Evolutionary conservation across 2,888 invertebrate species (phyloP).

Genomic region (Anoplius nigerrimus): DNA sequence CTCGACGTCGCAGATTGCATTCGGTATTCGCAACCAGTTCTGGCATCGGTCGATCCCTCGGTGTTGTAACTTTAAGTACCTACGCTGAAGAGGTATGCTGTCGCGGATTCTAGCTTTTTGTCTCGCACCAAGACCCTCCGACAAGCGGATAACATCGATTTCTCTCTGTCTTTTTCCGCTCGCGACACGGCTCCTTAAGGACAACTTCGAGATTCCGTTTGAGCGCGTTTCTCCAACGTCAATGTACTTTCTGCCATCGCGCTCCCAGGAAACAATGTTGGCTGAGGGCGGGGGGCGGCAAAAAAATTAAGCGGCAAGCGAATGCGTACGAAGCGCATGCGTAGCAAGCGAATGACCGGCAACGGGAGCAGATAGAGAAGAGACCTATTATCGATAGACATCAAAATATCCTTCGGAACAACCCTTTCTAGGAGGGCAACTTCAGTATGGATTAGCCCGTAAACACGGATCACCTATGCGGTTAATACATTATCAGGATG

Average conservation of each 20-base stretch:
- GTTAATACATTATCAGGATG: slow-evolving; percentile 44
- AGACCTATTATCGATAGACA: too few relatives aligned
- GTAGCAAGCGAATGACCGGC: too few relatives aligned
- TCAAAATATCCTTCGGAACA: too few relatives aligned
- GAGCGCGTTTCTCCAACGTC: slow-evolving; percentile 30
- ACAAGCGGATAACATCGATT: slow-evolving; percentile 56
- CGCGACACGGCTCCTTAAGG: slow-evolving; percentile 42
- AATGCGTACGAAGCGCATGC: too few relatives aligned
- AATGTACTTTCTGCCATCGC: not conserved
- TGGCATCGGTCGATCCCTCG: slow-evolving; percentile 23
- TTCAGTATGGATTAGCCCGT: too few relatives aligned
- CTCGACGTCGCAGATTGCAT: not conserved
- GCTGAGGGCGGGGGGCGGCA: not conserved
- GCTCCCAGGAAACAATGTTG: slow-evolving; percentile 10
- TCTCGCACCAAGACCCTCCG: slow-evolving; percentile 20
- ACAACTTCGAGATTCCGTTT: slow-evolving; percentile 53
- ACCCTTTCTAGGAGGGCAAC: too few relatives aligned
- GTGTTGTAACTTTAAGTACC: slow-evolving; percentile 30
- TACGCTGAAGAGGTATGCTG: slow-evolving; percentile 47
- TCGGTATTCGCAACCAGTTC: slow-evolving; percentile 5
- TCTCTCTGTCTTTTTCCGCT: slow-evolving; percentile 44
- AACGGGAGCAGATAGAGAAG: too few relatives aligned
- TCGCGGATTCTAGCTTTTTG: slow-evolving; percentile 52
- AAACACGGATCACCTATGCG: slow-evolving; percentile 50
- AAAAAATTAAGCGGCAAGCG: not conserved